A percentile compares a stretch with the other conserved stretches of the same genome.
These are phyloP conservation scores for Arenicola marina DNA, from an alignment of 2,888 invertebrate species.

Conservation along the genomic window DNA sequence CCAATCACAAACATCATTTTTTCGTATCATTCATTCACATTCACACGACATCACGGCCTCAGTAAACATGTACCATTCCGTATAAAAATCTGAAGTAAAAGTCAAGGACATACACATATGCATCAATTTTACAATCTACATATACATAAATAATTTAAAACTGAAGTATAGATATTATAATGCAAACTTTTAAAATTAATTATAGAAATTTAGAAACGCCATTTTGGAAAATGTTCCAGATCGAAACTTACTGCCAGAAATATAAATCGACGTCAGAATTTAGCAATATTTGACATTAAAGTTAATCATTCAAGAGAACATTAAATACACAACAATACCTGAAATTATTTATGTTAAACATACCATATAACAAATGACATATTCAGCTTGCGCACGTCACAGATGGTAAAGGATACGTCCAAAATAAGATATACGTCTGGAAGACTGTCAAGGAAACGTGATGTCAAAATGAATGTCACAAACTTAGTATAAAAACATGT, in stretches of 20 bases:
- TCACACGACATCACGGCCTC: too few species aligned
- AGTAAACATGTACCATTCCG: constrained; percentile 1
- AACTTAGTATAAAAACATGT: not conserved
- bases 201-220: too few species aligned
- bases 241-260: too few species aligned
- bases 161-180: not conserved
- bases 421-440: constrained; percentile 69
- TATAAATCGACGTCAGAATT: too few species aligned
- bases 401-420: constrained; percentile 68
- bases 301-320: too few species aligned
- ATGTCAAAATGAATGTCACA: not conserved
- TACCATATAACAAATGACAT: too few species aligned
- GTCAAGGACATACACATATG: not conserved
- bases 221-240: too few species aligned
- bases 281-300: too few species aligned
- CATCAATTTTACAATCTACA: too few species aligned
- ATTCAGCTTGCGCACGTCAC: not conserved
- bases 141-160: too few species aligned
- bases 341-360: too few species aligned
- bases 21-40: not conserved
- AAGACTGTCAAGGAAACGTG: constrained; percentile 47
- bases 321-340: too few species aligned
- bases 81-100: not conserved
- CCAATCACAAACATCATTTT: not conserved
- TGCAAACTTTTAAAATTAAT: not conserved